Base-by-base conservation (phyloP, 2,888 invertebrate genomes). In the Cephus pygmeus region DNA sequence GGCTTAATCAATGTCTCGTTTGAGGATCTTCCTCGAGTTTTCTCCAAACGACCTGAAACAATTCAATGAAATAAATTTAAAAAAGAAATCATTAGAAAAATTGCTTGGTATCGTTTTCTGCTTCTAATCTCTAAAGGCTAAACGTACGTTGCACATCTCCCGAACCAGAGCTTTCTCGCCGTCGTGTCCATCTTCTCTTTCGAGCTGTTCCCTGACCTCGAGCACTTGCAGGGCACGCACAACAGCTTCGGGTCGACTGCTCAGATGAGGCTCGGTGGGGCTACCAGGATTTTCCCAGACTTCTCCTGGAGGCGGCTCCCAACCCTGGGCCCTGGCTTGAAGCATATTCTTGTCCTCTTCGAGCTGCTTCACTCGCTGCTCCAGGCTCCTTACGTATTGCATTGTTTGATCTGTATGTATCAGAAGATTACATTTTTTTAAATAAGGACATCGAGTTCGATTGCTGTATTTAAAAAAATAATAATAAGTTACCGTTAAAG, bases 151-250 rank as follows among this genome's bases (percentile, higher is more conserved):
- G 92, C 98, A 98, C 98, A 98, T 98, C 93, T 98, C 98, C 86
- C 98, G 94, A 75, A 98, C 97, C 77, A 98, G 93, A 6, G 98
- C 98, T 90, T 97, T 98, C 91, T 98, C 98, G 30, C 97, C 97
- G 85, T 97, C 96, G 87, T 97, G 91, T 33, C 90, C 90, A 73
- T 94, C 93, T 91, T 95, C 95, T 83, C 96, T 93, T 91, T 97
- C 97, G 82, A 98, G 93, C 87, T 96, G 95, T 91, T 98, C 97
- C 88, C 98, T 94, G 73, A 98, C 96, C 92, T 98, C 97, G 82
- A 98, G 93, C 83, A 98, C 97, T 92, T 97, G 98, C 84, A 98
- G 94, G 35, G 98, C 98, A 85, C 98, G 95, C 15, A 98, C 97
- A 3, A 98, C 98, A 0, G 98, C 98, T 92, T 98, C 98, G 4